Percentiles rank a stretch among this genome's conserved stretches.
phyloP scores from a whole-genome alignment of 2,888 invertebrate species.

The Phania funesta region DNA sequence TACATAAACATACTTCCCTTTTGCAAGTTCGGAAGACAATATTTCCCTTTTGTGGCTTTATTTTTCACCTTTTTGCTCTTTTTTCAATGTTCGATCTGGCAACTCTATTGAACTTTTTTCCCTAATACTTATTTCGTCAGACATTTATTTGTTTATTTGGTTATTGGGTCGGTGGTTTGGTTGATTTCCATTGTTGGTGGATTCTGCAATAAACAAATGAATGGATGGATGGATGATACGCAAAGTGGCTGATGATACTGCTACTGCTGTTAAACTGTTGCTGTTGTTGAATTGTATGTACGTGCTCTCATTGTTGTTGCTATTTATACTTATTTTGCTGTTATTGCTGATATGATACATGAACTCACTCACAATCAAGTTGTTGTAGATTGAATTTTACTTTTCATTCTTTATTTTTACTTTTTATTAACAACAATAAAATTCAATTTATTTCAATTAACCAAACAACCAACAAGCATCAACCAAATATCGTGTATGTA shows the following conservation, averaged over 20 bases:
- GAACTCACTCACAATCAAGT: constrained; percentile 59
- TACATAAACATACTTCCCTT: too few relatives aligned
- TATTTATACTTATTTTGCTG: constrained; percentile 13
- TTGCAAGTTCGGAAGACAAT: too few relatives aligned
- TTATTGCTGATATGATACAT: constrained; percentile 55
- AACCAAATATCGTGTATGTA: constrained; percentile 54
- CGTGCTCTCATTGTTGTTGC: constrained; percentile 38
- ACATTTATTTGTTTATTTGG: constrained; percentile 22
- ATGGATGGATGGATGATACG: constrained; percentile 22
- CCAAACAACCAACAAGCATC: constrained; percentile 69
- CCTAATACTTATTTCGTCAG: not conserved
- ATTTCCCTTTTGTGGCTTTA: too few relatives aligned
- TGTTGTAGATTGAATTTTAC: constrained; percentile 44
- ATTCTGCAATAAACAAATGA: constrained; percentile 40
- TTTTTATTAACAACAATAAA: constrained; percentile 78
- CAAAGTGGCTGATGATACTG: constrained; percentile 42
- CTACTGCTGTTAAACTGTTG: constrained; percentile 59
- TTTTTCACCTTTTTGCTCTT: not conserved
- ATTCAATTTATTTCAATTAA: constrained; percentile 80
- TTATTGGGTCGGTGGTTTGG: constrained; percentile 45
- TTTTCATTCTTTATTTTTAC: constrained; percentile 15
- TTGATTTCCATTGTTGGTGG: constrained; percentile 54
- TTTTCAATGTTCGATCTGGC: constrained; percentile 16
- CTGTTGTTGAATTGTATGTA: constrained; percentile 31
- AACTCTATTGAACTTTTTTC: not conserved